Percentiles rank a stretch among this genome's conserved stretches.
phyloP scores from a whole-genome alignment of 1,140 invertebrate species.

The Dreissena polymorpha region DNA sequence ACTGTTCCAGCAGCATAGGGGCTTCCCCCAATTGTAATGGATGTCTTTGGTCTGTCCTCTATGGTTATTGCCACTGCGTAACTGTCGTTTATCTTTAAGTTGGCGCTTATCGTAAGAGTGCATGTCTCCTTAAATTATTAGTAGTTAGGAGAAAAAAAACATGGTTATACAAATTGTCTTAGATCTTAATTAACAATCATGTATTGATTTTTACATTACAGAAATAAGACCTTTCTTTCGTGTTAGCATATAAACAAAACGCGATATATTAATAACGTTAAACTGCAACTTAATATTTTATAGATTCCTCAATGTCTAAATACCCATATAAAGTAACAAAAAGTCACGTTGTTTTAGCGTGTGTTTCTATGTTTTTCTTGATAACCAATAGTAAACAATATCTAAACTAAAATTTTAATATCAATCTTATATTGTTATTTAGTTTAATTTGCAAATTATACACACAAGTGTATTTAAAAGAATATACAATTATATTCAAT shows the following conservation, averaged over 20 bases:
- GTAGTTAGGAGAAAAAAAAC: neutral
- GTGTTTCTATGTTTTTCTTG: neutral
- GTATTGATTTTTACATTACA: neutral
- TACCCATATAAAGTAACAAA: neutral
- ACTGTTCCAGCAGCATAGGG: slow-evolving; percentile 7
- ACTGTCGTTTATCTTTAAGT: neutral
- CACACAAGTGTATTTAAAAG: no score
- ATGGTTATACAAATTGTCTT: neutral
- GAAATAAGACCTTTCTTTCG: neutral
- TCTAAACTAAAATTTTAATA: neutral
- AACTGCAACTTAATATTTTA: neutral
- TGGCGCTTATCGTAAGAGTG: slow-evolving; percentile 1
- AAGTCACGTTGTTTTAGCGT: neutral
- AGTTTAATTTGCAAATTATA: no score
- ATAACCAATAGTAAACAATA: neutral
- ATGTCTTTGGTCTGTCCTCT: slow-evolving; percentile 25
- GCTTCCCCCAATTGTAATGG: neutral
- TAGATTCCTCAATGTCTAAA: neutral
- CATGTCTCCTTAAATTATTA: slow-evolving; percentile 15
- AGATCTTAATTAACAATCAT: neutral
- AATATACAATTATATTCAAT: neutral
- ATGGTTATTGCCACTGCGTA: slow-evolving; percentile 35
- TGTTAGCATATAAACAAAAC: neutral
- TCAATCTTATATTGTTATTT: neutral
- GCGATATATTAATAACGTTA: neutral